Evolutionary conservation across 2,113 vertebrate species (phyloP), one percentile per base, ranked within the genome.

Genomic region (Epinephelus cyanopodus): DNA sequence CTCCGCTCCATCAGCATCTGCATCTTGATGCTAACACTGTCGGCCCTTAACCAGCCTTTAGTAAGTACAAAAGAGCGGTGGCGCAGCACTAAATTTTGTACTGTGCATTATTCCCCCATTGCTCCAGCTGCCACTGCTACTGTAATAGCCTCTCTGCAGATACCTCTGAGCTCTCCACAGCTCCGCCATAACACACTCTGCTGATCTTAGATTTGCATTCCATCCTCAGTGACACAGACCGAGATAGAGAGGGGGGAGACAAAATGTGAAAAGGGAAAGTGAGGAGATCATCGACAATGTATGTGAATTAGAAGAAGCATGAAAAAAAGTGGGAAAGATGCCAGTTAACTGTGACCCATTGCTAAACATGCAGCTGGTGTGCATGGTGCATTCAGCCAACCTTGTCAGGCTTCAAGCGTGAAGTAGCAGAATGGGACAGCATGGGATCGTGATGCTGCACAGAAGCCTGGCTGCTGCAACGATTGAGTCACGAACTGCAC

Each of bases 101-200:
- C 83, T 58, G 78, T 90, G 81, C 62, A 74, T 86, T 85, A 83
- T 79, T 77, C 81, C 66, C 47, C 37, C 50, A 74, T 70, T 81
- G 71, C 86, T 84, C 74, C 85, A 79, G 83, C 74, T 83, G 74
- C 76, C 65, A 66, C 83, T 61, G 87, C 60, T 82, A 87, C 83
- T 84, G 77, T 81, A 50, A 85, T 64, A 81, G 68, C 87, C 83
- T 86, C 84, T 80, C 83, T 85, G 84, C 80, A 87, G 84, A 84
- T 80, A 75, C 74, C 69, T 82, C 79, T 77, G 76, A 87, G 81
- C 76, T 65, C 74, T 80, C 73, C 63, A 74, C 76, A 58, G 83
- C 62, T 85, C 79, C 76, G 74, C 66, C 75, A 74, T 75, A 66
- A 89, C 82, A 93, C 87, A 79, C 78, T 83, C 77, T 37, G 74